Evolutionary conservation across 2,888 invertebrate species (phyloP).

Genomic region (Fabriciana adippe): DNA sequence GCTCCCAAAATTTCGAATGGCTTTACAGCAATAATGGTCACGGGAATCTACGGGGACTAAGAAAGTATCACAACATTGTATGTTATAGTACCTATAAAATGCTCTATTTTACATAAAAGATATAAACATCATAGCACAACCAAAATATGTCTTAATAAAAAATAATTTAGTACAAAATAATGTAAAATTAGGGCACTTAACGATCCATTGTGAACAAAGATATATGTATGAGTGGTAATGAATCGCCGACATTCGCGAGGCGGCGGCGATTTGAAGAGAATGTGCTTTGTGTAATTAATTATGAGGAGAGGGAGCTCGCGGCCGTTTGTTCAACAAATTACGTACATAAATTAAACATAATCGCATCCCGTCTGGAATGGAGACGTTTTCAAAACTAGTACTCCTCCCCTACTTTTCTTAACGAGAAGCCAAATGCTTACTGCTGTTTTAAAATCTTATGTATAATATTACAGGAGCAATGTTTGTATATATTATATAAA

Average conservation of each 20-base stretch:
- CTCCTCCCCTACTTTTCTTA: neutral
- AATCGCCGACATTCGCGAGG: slow-evolving; percentile 21
- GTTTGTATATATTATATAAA: too few species aligned
- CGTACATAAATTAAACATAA: slow-evolving; percentile 45
- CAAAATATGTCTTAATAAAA: neutral
- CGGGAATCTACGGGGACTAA: too few species aligned
- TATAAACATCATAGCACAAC: too few species aligned
- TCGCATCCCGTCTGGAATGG: slow-evolving; percentile 37
- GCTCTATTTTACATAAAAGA: too few species aligned
- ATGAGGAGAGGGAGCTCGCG: slow-evolving; percentile 36
- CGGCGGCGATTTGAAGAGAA: slow-evolving; percentile 25
- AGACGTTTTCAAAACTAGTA: slow-evolving; percentile 18
- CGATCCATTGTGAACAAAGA: slow-evolving; percentile 5
- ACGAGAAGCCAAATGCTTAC: neutral
- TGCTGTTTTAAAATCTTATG: too few species aligned
- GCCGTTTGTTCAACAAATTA: slow-evolving; percentile 44
- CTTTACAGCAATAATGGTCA: too few species aligned
- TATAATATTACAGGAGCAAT: too few species aligned
- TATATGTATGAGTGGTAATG: slow-evolving; percentile 12
- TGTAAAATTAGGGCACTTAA: neutral
- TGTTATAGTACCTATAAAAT: too few species aligned
- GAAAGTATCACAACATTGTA: too few species aligned
- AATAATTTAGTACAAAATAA: neutral
- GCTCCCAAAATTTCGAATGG: too few species aligned
- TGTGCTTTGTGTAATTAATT: slow-evolving; percentile 41